Evolutionary conservation across 1,140 invertebrate genomes (phyloP).

Genomic region (Drosophila nannoptera): DNA sequence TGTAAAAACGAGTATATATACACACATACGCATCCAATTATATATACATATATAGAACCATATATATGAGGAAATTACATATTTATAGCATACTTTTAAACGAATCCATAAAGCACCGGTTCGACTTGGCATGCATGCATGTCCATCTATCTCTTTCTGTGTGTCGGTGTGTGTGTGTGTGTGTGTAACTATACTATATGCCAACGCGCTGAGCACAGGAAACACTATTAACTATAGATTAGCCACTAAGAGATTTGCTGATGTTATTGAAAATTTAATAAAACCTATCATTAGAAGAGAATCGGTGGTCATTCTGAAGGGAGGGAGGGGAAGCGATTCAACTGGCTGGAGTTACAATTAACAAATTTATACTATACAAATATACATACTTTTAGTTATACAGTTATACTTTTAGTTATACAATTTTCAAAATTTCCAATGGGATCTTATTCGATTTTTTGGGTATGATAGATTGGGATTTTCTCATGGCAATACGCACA

Average conservation of each 20-base stretch:
- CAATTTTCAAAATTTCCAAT: too few species aligned
- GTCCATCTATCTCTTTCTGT: slow-evolving; percentile 46
- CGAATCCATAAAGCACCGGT: slow-evolving; percentile 34
- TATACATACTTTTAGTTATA: too few species aligned
- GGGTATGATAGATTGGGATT: too few species aligned
- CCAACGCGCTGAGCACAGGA: slow-evolving; percentile 43
- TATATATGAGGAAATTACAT: slow-evolving; percentile 48
- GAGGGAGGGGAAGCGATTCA: not conserved
- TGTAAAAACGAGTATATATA: slow-evolving; percentile 1
- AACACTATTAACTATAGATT: slow-evolving; percentile 72
- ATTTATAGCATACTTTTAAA: slow-evolving; percentile 68
- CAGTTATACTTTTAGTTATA: too few species aligned
- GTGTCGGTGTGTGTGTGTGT: slow-evolving; percentile 39
- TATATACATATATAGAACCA: slow-evolving; percentile 16
- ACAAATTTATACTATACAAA: too few species aligned
- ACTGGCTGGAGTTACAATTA: too few species aligned
- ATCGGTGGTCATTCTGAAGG: not conserved
- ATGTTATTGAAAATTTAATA: slow-evolving; percentile 75
- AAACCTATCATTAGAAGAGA: slow-evolving; percentile 57
- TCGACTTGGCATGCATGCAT: slow-evolving; percentile 19
- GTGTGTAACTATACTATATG: slow-evolving; percentile 50
- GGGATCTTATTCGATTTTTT: too few species aligned
- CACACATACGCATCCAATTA: slow-evolving; percentile 42
- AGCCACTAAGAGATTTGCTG: slow-evolving; percentile 71
- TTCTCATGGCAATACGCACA: too few species aligned